Percentiles rank a stretch among this genome's conserved stretches.
Evolutionary conservation across 2,113 vertebrate genomes (phyloP).

Genomic region (Chaetops frenatus): DNA sequence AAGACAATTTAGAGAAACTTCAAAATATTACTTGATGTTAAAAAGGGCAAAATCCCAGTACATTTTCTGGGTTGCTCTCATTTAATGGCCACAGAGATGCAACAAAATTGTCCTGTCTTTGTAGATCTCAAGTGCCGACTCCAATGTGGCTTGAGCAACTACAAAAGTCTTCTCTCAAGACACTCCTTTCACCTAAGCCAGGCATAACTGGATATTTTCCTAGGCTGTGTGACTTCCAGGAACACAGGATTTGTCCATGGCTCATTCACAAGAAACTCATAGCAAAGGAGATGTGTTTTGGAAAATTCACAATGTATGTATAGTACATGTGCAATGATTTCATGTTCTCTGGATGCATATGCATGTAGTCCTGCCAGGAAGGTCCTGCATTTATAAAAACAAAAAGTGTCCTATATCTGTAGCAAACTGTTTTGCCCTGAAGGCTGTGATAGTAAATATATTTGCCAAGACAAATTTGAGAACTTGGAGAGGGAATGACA

Average conservation of each 20-base stretch:
- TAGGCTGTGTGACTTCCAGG: background rate
- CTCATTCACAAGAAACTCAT: conserved; percentile 26
- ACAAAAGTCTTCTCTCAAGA: background rate
- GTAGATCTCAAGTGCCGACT: background rate
- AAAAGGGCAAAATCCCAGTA: background rate
- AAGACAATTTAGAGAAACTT: background rate
- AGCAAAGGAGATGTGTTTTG: conserved; percentile 34
- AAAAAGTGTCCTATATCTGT: background rate
- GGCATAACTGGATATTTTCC: conserved; percentile 7
- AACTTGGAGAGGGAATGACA: background rate
- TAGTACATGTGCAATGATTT: conserved; percentile 30
- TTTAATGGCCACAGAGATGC: background rate
- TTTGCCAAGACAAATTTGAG: background rate
- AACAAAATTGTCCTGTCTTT: background rate
- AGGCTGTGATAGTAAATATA: background rate
- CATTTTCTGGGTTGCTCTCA: background rate
- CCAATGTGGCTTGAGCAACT: background rate
- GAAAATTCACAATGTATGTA: conserved; percentile 15
- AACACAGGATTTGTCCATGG: conserved; percentile 3
- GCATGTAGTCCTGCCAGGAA: background rate
- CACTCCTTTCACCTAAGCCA: background rate
- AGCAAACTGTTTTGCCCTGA: background rate
- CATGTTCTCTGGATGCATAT: background rate
- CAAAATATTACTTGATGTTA: background rate
- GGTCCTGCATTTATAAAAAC: background rate